Evolutionary conservation across 2,797 vertebrate species (phyloP).

Genomic region (Cygnus olor): DNA sequence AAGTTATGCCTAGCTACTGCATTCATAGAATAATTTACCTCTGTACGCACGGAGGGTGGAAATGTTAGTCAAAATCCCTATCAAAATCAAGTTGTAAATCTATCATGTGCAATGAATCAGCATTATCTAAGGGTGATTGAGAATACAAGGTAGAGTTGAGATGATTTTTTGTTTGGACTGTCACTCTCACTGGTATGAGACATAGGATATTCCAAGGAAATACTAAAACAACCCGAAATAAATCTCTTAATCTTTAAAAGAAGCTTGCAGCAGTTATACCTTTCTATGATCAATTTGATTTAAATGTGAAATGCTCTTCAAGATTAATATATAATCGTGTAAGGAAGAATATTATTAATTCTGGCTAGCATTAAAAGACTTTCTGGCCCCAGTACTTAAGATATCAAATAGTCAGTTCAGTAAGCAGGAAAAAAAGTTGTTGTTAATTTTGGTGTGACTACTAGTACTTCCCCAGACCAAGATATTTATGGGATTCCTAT

Average conservation of each 20-base stretch:
- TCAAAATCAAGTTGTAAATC: not conserved
- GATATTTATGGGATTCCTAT: not conserved
- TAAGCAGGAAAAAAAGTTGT: not conserved
- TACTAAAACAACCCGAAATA: not conserved
- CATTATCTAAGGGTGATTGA: not conserved
- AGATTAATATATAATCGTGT: not conserved
- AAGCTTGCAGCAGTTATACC: not conserved
- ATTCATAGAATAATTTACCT: not conserved
- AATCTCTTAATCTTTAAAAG: not conserved
- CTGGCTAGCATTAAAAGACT: not conserved
- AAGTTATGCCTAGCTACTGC: not conserved
- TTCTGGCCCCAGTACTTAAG: not conserved
- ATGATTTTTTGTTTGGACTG: not conserved
- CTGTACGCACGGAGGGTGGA: fast-evolving
- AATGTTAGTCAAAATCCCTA: not conserved
- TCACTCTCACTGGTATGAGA: not conserved
- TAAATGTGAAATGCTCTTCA: not conserved
- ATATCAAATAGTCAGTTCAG: not conserved
- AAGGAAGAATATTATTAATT: not conserved
- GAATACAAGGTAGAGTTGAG: not conserved
- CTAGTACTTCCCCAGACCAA: not conserved
- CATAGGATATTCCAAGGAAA: not conserved
- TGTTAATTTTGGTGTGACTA: not conserved
- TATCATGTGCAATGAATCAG: fast-evolving
- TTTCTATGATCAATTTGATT: not conserved